Evolutionary conservation across 2,888 invertebrate species (phyloP).

Genomic region (Neoaliturus tenellus): DNA sequence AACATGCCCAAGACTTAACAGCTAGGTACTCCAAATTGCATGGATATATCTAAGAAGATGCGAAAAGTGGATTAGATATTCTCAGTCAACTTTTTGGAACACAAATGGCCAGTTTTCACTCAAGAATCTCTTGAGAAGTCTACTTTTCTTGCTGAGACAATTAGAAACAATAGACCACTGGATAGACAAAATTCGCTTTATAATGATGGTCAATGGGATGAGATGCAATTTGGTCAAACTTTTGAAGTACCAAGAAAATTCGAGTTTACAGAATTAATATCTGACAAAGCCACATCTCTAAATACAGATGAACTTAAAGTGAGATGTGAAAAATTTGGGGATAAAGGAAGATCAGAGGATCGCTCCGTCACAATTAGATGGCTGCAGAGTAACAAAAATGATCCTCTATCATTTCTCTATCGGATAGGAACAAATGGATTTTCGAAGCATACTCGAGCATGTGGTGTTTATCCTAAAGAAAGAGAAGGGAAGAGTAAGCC

Average conservation of each 20-base stretch:
- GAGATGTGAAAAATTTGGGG: not conserved
- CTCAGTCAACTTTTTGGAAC: slow-evolving; percentile 25
- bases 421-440: not conserved
- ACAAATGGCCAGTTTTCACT: not conserved
- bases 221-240: not conserved
- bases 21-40: too few relatives aligned
- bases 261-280: slow-evolving; percentile 25
- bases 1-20: too few relatives aligned
- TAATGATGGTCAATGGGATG: not conserved
- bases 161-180: not conserved
- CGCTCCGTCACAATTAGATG: slow-evolving; percentile 12
- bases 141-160: not conserved
- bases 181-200: not conserved
- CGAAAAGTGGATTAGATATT: too few relatives aligned
- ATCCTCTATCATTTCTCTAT: not conserved
- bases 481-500: slow-evolving; percentile 16
- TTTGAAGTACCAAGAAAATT: slow-evolving; percentile 22
- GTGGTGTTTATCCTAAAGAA: slow-evolving; percentile 38
- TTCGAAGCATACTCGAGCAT: not conserved
- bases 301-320: not conserved
- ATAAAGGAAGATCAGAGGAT: slow-evolving; percentile 16
- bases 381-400: not conserved
- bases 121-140: not conserved
- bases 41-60: too few relatives aligned
- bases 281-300: slow-evolving; percentile 21